Base-by-base conservation (phyloP, 2,888 invertebrate genomes). In the Plutella xylostella region DNA sequence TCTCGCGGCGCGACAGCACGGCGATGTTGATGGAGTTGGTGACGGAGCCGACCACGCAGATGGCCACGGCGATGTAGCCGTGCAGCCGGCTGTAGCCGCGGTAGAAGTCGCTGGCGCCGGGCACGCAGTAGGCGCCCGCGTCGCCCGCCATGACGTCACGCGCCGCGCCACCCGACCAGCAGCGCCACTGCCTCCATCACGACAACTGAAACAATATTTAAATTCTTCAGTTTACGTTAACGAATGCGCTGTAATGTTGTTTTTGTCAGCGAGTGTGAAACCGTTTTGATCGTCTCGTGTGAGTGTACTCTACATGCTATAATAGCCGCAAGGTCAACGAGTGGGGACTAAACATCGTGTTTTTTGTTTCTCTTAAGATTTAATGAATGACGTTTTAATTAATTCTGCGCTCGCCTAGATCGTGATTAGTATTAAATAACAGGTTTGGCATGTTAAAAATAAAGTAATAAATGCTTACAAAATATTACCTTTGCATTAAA, bases 11-110 rank as follows among this genome's bases (percentile, higher is more conserved):
- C 7, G 96, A 92, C 43, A 97, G 85, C 11, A 97, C 95, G 33
- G 93, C 90, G 51, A 97, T 93, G 75, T 97, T 97, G 59, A 97
- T 87, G n/a, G 92, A 88, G 71, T 97, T 97, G 47, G 96, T 93
- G 33, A 96, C 88, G 33, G 94, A 93, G 41, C 97, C 97, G 63
- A 96, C 91, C 44, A 94, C 83, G 74, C 97, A 97, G 51, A 97
- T 94, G 43, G 92, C 83, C 31, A 96, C 82, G 49, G 94, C 93
- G 44, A 93, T 87, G 72, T 93, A 93, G 31, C 96, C 96, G 65
- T 97, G 97, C 45, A 92, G 68, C 17, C 87, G 83, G 48, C 88
- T 86, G 77, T 94, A 94, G 46, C 86, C 86, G 55, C 71, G 78
- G 62, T 88, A 85, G 65, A 92, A 90, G 50, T 82, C 68, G 51